Conservation (phyloP, 2,797 vertebrate species). For the Tamandua tetradactyla region DNA sequence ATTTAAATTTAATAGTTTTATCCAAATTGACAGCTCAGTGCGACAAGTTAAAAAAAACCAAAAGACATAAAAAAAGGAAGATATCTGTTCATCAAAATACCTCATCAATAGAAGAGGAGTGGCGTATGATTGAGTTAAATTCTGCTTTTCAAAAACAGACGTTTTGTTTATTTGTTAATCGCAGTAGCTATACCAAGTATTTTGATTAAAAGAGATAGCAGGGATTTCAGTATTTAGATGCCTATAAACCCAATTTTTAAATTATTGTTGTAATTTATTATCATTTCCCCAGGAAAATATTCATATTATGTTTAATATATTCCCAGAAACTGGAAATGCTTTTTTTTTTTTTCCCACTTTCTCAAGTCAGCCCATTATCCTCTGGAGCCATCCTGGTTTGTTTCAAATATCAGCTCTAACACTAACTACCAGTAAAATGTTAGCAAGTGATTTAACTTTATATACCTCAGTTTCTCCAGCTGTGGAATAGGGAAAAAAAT, state of each 20-base stretch:
- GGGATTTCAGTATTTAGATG: background rate
- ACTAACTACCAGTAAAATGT: background rate
- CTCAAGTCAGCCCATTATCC: background rate
- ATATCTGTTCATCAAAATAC: background rate
- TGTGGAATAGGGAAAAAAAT: background rate
- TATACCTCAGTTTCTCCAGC: background rate
- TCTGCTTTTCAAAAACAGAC: background rate
- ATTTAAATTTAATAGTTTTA: slow-evolving; percentile 4
- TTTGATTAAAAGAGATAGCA: background rate
- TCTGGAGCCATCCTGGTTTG: background rate
- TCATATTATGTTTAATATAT: too few species aligned
- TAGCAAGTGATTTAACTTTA: background rate
- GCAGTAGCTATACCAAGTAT: background rate
- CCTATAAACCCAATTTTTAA: background rate
- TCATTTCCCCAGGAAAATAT: background rate
- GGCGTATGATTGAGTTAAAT: background rate
- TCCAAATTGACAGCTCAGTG: background rate
- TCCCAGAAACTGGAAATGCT: background rate
- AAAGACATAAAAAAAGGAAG: background rate
- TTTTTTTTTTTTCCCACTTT: background rate
- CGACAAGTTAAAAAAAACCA: background rate
- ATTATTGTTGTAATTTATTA: background rate
- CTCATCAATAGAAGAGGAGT: background rate
- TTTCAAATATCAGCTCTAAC: background rate
- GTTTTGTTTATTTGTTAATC: background rate